Evolutionary conservation across 1,140 invertebrate species (phyloP), one percentile per base, ranked within the genome.

Genomic region (Micrasema minimum): DNA sequence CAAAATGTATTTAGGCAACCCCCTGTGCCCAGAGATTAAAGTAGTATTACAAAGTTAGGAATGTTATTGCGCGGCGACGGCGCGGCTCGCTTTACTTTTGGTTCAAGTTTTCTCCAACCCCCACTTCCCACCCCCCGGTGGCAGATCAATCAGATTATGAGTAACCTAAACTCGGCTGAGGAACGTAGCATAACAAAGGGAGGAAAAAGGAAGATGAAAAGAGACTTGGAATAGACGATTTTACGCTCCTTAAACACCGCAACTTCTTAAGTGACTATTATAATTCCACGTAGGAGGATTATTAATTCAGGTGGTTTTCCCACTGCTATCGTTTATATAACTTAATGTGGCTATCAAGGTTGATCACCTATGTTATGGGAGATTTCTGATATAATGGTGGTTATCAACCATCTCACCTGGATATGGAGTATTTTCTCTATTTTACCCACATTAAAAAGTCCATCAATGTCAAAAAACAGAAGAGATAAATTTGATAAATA

Each of bases 131-230:
- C 10, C 22, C 18, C 1, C 12, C 43, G 16, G 16, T 59, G 18
- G 16, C 35, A 53, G 55, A 59, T 59, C 55, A 59, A 38, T 59
- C 55, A 59, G 55, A 59, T 59, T 59, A 59, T 59, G 55, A 59
- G 37, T 59, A 59, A 38, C 55, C 35, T 31, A 22, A 53, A 14
- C 51, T 31, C 7, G 14, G 26, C 26, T 31, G 26, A 59, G 14
- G 12, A n/a, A n/a, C n/a, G n/a, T n/a, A n/a, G n/a, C n/a, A n/a
- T n/a, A n/a, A n/a, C n/a, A n/a, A n/a, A n/a, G n/a, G n/a, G n/a
- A n/a, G n/a, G n/a, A n/a, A n/a, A n/a, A n/a, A n/a, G n/a, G n/a
- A n/a, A n/a, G n/a, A n/a, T n/a, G n/a, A n/a, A 31, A 14, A 0
- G 35, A 59, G 51, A 31, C n/a, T 10, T 20, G 31, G 55, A n/a